Evolutionary conservation across 2,797 vertebrate genomes (phyloP), one percentile per base, ranked within the genome.

Genomic region (Myripristis murdjan): DNA sequence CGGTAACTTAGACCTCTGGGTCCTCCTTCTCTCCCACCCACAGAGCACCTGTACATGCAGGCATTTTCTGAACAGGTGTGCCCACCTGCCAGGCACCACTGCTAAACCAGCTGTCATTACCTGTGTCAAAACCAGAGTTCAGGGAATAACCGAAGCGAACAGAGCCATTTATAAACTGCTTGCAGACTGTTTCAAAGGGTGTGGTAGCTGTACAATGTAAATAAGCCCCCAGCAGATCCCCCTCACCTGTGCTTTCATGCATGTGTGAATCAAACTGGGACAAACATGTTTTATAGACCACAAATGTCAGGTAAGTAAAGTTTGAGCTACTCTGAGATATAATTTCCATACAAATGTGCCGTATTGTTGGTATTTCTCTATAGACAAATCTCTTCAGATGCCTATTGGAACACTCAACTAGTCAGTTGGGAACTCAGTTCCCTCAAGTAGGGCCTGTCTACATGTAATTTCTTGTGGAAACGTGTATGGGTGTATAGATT

Each of bases 151-250:
- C 79, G 95, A 95, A 95, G 93, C 95, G 95, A 95, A 95, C 93
- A 95, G 95, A 96, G 95, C 95, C 94, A 96, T 95, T 95, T 92
- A 93, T 93, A 95, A 95, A 94, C 92, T 94, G 94, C 93, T 93
- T 94, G 91, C 93, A 95, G 94, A 96, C 95, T 96, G 95, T 96
- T 96, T 95, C 86, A 93, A 92, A 93, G 92, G 95, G 91, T 94
- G 91, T 94, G 92, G 91, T 94, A 90, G 93, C 92, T 95, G 93
- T 94, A 91, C 92, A 89, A 91, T 95, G 94, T 95, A 95, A 92
- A 95, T 95, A 94, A 87, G 85, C 89, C 90, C 91, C 88, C 83
- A 88, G 86, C 87, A 85, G 84, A 89, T 84, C 86, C 84, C 85
- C 90, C 87, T 93, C 93, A 95, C 94, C 88, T 94, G 91, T 93